phyloP scores from a whole-genome alignment of 2,113 vertebrate species.

The Jaculus jaculus region DNA sequence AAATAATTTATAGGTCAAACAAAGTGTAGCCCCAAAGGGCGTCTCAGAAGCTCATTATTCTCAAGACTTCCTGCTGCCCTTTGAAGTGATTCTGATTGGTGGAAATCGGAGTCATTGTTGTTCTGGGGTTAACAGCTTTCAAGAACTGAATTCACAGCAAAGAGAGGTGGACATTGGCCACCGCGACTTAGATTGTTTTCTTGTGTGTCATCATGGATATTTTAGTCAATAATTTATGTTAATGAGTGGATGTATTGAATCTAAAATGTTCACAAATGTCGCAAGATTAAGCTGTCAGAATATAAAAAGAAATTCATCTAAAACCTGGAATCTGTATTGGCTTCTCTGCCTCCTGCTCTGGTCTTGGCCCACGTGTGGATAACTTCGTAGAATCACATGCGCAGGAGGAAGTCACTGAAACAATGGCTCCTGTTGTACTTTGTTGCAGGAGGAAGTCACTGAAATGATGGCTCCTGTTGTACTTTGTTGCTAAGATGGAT shows the following conservation, averaged over 20 bases:
- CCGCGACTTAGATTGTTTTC: constrained; percentile 33
- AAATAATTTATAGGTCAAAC: constrained; percentile 40
- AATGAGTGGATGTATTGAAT: background rate
- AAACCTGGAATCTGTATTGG: background rate
- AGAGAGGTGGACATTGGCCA: background rate
- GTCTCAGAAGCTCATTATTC: background rate
- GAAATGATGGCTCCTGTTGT: background rate
- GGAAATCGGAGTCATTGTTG: constrained; percentile 11
- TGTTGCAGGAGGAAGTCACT: too few relatives aligned
- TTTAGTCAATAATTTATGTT: background rate
- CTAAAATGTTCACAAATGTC: background rate
- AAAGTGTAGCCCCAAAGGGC: background rate
- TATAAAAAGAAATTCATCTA: background rate
- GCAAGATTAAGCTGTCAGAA: background rate
- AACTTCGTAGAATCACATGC: constrained; percentile 1
- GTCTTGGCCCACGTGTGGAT: background rate
- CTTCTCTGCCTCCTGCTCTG: background rate
- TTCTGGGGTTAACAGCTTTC: constrained; percentile 11
- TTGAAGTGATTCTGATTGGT: constrained; percentile 1
- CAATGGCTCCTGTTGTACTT: background rate
- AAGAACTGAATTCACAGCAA: background rate
- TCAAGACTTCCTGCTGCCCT: background rate
- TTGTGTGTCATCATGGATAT: background rate
- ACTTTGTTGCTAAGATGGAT: background rate
- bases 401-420: background rate